Percentiles rank a stretch among this genome's conserved stretches.
These are phyloP conservation scores for Novumbra hubbsi DNA, from an alignment of 2,797 vertebrate genomes.

Conservation along the genomic window DNA sequence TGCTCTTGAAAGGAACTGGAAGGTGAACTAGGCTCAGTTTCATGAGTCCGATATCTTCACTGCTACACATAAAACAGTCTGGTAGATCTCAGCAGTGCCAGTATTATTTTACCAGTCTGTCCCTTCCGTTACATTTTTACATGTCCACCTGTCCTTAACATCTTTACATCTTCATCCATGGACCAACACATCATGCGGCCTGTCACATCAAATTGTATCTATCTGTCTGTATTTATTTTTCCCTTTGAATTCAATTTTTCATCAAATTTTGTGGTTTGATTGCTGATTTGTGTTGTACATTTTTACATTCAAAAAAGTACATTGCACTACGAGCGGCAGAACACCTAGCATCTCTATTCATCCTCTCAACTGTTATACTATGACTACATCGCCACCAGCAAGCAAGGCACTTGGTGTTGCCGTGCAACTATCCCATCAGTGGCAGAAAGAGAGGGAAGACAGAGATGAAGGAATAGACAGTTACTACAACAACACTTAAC, in stretches of 20 bases:
- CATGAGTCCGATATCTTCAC: constrained; percentile 8
- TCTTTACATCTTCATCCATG: neutral
- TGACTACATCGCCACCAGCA: neutral
- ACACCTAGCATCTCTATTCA: constrained; percentile 11
- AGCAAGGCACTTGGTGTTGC: neutral
- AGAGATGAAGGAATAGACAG: constrained; percentile 46
- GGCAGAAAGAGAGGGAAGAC: constrained; percentile 25
- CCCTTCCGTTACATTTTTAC: neutral
- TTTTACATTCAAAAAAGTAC: constrained; percentile 22
- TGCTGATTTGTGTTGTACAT: constrained; percentile 6
- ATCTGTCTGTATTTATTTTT: neutral
- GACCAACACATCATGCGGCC: neutral
- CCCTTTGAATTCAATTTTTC: neutral
- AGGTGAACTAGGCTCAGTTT: constrained; percentile 14
- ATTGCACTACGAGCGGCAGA: constrained; percentile 31
- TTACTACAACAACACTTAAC: constrained; percentile 54
- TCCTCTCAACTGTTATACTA: constrained; percentile 5
- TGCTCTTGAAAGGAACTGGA: neutral
- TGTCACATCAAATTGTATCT: neutral
- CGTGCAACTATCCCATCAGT: constrained; percentile 8
- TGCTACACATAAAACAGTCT: neutral
- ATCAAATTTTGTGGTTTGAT: constrained; percentile 16
- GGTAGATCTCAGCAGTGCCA: neutral
- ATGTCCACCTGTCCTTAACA: neutral
- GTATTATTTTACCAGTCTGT: neutral